phyloP scores from a whole-genome alignment of 2,113 vertebrate species.

The Oceanodroma tethys region DNA sequence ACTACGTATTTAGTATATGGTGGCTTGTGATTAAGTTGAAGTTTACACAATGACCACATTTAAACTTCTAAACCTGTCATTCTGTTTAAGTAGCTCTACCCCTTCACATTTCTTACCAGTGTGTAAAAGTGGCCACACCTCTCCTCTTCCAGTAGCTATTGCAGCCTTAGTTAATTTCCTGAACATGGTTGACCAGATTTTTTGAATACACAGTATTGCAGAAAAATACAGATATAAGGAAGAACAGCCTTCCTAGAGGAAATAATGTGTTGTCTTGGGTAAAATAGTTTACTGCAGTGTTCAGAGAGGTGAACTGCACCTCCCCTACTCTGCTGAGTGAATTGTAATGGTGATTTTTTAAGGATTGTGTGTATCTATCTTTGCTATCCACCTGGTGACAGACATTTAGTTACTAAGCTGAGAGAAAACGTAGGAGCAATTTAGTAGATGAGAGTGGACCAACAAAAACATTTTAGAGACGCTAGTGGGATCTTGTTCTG shows the following conservation, averaged over 20 bases:
- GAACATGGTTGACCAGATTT: too few species aligned
- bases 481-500: too few species aligned
- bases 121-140: neutral
- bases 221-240: neutral
- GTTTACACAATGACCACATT: neutral
- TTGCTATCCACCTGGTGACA: neutral
- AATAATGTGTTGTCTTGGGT: neutral
- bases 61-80: neutral
- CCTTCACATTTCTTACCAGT: neutral
- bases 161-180: neutral
- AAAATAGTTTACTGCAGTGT: rapidly evolving
- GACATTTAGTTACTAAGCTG: neutral
- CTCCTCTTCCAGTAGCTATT: neutral
- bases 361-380: too few species aligned
- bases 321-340: neutral
- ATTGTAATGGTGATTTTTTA: neutral
- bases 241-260: neutral
- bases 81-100: neutral
- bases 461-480: too few species aligned
- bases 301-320: too few species aligned
- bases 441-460: neutral
- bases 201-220: neutral
- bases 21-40: neutral
- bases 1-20: too few species aligned
- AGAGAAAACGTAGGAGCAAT: neutral